Conservation (phyloP, 2,797 vertebrate species). For the Megaceryle alcyon region DNA sequence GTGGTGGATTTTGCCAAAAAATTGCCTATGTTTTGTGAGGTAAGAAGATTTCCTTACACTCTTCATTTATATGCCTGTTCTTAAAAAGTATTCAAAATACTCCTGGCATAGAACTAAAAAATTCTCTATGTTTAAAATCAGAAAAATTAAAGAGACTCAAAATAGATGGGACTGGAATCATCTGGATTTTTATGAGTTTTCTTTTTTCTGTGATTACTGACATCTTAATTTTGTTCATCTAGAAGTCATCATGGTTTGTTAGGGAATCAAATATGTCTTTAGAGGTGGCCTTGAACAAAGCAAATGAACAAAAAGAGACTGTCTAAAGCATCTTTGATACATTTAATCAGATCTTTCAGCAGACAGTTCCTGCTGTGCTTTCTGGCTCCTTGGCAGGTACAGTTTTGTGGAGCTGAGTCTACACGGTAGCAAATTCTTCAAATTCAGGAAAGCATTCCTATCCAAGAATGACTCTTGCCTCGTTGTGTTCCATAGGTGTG, state of each 20-base stretch:
- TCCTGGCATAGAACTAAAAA: background rate
- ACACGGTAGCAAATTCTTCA: background rate
- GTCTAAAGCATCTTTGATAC: background rate
- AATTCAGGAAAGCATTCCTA: background rate
- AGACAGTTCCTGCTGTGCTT: background rate
- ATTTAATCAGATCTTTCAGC: background rate
- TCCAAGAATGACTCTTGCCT: background rate
- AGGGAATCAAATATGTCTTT: background rate
- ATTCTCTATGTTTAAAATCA: background rate
- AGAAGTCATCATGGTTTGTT: background rate
- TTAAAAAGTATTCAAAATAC: background rate
- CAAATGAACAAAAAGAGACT: background rate
- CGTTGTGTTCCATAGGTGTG: background rate
- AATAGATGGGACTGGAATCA: background rate
- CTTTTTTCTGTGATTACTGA: background rate
- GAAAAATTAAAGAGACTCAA: background rate
- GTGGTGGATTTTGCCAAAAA: slow-evolving; percentile 99
- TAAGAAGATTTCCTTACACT: slow-evolving; percentile 69
- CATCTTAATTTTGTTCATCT: background rate
- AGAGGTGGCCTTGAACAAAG: background rate
- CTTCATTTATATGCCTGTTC: background rate
- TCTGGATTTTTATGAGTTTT: background rate
- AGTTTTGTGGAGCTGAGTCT: background rate
- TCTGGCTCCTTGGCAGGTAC: background rate
- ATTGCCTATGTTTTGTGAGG: slow-evolving; percentile 99